Conservation (phyloP, 2,113 vertebrate genomes). For the Amphiprion percula region DNA sequence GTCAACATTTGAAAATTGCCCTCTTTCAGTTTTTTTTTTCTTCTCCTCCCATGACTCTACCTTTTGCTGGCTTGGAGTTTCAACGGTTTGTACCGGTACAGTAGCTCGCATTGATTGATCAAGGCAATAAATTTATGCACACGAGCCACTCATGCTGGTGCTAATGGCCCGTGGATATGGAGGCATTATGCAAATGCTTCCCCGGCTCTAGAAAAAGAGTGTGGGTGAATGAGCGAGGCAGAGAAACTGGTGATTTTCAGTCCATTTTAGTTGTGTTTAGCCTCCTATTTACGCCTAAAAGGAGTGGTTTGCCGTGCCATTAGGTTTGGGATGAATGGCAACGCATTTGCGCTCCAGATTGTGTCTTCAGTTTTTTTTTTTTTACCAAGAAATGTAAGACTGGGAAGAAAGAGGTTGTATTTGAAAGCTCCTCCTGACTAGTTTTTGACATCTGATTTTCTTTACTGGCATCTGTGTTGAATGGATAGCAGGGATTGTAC, state of each 20-base stretch:
- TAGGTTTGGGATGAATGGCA: conserved; percentile 54
- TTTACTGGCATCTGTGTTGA: neutral
- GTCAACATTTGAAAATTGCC: conserved; percentile 10
- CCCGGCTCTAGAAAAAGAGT: conserved; percentile 34
- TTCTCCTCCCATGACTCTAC: neutral
- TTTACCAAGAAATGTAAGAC: neutral
- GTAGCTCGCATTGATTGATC: conserved; percentile 72
- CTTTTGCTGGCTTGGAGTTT: conserved; percentile 17
- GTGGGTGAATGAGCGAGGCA: conserved; percentile 53
- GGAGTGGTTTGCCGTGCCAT: conserved; percentile 56
- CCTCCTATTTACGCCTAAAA: conserved; percentile 52
- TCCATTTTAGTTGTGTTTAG: conserved; percentile 67
- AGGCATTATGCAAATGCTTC: conserved; percentile 76
- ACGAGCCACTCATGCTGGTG: conserved; percentile 65
- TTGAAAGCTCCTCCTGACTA: neutral
- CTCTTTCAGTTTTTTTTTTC: neutral
- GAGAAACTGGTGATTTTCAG: conserved; percentile 57
- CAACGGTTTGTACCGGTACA: conserved; percentile 43
- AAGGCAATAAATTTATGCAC: conserved; percentile 68
- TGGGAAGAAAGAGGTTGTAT: neutral
- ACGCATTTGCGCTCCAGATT: neutral
- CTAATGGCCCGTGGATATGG: conserved; percentile 75
- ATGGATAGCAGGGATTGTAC: neutral
- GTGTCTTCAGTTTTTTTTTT: neutral
- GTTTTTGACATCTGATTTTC: conserved; percentile 1